Evolutionary conservation across 2,797 vertebrate genomes (phyloP).

Genomic region (Dermochelys coriacea): DNA sequence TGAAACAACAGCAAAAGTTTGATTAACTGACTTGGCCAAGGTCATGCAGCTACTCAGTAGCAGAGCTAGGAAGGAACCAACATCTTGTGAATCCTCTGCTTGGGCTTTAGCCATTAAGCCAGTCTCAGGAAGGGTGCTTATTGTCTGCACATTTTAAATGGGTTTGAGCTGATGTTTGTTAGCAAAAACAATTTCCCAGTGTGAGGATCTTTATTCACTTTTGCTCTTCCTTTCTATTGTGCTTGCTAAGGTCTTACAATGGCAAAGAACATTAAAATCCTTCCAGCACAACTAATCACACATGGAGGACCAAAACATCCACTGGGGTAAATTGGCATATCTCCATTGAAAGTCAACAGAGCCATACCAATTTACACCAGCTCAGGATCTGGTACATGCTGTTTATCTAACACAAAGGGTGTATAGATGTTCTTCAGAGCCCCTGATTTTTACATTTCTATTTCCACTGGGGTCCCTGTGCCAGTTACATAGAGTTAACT

Average conservation of each 20-base stretch:
- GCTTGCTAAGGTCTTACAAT: slow-evolving; percentile 33
- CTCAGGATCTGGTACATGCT: background rate
- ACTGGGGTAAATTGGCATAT: background rate
- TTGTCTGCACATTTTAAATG: slow-evolving; percentile 44
- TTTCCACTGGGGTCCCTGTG: slow-evolving; percentile 23
- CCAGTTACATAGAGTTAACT: slow-evolving; percentile 61
- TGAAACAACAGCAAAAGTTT: background rate
- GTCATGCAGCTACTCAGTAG: background rate
- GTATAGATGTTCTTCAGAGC: background rate
- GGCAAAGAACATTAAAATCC: slow-evolving; percentile 21
- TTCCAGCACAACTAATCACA: background rate
- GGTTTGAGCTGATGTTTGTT: slow-evolving; percentile 45
- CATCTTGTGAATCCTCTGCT: background rate
- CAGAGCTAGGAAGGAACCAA: background rate
- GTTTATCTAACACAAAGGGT: slow-evolving; percentile 22
- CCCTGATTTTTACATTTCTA: slow-evolving; percentile 51
- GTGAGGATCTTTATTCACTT: slow-evolving; percentile 6
- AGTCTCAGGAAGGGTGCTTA: background rate
- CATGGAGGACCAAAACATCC: background rate
- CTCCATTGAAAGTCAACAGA: background rate
- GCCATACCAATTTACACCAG: background rate
- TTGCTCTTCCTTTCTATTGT: slow-evolving; percentile 36
- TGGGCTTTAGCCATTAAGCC: background rate
- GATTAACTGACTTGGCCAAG: background rate
- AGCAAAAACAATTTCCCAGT: slow-evolving; percentile 28